Conservation (phyloP, 2,113 vertebrate species). For the Pithys albifrons region DNA sequence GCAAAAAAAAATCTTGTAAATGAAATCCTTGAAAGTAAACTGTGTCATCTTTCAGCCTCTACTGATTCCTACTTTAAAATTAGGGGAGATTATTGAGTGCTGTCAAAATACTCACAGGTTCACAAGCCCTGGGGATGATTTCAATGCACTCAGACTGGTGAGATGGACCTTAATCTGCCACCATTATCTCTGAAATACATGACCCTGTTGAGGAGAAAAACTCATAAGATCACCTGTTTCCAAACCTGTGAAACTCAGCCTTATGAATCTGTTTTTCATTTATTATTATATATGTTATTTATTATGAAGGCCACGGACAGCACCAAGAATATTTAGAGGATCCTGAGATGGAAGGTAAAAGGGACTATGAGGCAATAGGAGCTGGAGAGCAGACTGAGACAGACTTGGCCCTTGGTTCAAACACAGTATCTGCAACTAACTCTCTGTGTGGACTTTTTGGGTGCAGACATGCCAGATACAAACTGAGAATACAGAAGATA, state of each 20-base stretch:
- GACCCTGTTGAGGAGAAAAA: accelerated
- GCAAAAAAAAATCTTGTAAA: neutral
- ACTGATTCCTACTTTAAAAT: neutral
- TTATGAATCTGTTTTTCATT: neutral
- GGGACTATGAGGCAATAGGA: neutral
- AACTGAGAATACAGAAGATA: neutral
- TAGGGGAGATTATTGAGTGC: neutral
- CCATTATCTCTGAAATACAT: accelerated
- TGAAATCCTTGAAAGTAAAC: neutral
- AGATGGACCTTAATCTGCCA: neutral
- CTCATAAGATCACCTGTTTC: neutral
- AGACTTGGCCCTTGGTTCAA: neutral
- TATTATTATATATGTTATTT: neutral
- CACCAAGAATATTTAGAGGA: neutral
- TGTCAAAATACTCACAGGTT: neutral
- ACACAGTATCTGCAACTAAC: neutral
- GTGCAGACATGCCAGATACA: neutral
- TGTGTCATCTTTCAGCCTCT: neutral
- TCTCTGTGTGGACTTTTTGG: neutral
- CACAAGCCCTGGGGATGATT: neutral
- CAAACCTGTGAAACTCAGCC: neutral
- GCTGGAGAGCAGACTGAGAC: neutral
- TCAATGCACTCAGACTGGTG: neutral
- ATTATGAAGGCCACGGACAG: neutral
- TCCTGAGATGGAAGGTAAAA: neutral